Evolutionary conservation across 2,888 invertebrate species (phyloP).

Genomic region (Trachelus troglodyta): DNA sequence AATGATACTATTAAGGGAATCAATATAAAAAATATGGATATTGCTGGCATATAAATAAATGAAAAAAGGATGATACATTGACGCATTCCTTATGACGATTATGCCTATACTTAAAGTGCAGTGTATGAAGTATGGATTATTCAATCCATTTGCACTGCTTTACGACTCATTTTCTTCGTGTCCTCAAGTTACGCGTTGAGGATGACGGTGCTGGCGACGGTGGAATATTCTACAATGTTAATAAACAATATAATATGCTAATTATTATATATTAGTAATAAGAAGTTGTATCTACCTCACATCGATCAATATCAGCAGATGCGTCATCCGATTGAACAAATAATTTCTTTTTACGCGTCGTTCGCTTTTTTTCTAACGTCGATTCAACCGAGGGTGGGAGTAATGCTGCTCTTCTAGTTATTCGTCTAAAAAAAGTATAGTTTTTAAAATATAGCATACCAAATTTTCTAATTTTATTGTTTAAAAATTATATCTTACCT

Average conservation of each 20-base stretch:
- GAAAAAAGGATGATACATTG: neutral
- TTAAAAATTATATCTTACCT: slow-evolving; percentile 36
- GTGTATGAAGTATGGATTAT: neutral
- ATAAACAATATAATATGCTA: neutral
- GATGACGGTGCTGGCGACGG: slow-evolving; percentile 29
- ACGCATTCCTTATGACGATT: neutral
- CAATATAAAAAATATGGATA: neutral
- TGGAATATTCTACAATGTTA: slow-evolving; percentile 21
- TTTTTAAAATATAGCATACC: neutral
- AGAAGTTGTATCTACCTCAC: slow-evolving; percentile 33
- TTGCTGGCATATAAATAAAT: neutral
- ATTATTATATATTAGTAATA: neutral
- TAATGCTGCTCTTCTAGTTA: slow-evolving; percentile 25
- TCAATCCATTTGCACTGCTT: neutral
- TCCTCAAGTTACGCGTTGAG: slow-evolving; percentile 38
- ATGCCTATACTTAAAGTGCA: neutral
- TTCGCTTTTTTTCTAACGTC: slow-evolving; percentile 29
- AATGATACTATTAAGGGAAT: neutral
- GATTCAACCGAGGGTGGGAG: slow-evolving; percentile 25
- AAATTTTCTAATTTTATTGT: neutral
- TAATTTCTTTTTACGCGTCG: slow-evolving; percentile 47
- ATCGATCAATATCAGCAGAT: slow-evolving; percentile 43
- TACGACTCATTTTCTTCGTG: slow-evolving; percentile 27
- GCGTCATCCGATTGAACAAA: slow-evolving; percentile 41
- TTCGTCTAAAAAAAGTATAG: slow-evolving; percentile 27